Conservation (phyloP, 2,888 invertebrate species). For the Catocala fraxini region DNA sequence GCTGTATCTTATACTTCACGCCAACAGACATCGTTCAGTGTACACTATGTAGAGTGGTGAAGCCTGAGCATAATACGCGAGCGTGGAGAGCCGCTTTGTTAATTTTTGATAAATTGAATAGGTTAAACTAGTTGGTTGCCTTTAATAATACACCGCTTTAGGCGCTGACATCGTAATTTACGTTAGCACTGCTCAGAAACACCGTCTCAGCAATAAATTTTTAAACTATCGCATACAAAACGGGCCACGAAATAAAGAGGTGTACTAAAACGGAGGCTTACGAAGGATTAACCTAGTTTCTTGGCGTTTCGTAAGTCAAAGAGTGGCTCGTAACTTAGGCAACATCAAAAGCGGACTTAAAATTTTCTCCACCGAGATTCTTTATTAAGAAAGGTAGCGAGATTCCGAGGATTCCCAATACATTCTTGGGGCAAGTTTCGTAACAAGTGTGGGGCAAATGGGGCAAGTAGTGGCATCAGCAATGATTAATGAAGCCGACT, state of each 20-base stretch:
- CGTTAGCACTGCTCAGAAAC: constrained; percentile 26
- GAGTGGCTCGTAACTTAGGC: constrained; percentile 42
- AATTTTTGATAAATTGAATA: constrained; percentile 68
- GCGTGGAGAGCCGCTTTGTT: constrained; percentile 58
- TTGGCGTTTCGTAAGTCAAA: constrained; percentile 46
- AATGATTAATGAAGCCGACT: constrained; percentile 55
- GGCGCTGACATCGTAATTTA: constrained; percentile 56
- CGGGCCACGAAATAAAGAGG: constrained; percentile 40
- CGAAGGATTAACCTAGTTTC: constrained; percentile 51
- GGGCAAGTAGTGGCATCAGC: constrained; percentile 30
- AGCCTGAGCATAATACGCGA: constrained; percentile 46
- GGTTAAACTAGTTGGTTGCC: constrained; percentile 57
- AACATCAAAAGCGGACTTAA: constrained; percentile 44
- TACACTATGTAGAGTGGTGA: constrained; percentile 39
- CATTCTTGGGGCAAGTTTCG: constrained; percentile 20
- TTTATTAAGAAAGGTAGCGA: constrained; percentile 32
- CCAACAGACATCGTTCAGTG: constrained; percentile 12
- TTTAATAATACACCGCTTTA: constrained; percentile 49
- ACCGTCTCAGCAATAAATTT: constrained; percentile 30
- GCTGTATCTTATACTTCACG: constrained; percentile 16
- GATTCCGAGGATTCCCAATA: constrained; percentile 31
- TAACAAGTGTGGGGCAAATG: constrained; percentile 25
- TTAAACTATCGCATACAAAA: constrained; percentile 41
- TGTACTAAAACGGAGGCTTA: constrained; percentile 45
- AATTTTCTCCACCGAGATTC: constrained; percentile 37